phyloP scores from a whole-genome alignment of 2,797 vertebrate genomes.

The Gymnoscopelus braueri region DNA sequence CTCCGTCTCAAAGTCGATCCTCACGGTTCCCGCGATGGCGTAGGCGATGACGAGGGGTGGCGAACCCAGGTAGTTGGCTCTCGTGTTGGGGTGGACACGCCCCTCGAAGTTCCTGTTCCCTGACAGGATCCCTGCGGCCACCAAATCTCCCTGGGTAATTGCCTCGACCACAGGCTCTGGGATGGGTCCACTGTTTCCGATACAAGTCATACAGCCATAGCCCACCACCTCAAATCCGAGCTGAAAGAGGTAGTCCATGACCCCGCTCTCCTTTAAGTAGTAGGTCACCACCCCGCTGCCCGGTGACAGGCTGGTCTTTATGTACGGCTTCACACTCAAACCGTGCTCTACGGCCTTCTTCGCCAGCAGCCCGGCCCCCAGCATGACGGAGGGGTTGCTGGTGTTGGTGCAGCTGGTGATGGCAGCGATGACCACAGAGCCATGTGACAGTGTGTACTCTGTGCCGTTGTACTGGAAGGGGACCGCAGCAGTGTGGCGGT shows the following conservation, averaged over 20 bases:
- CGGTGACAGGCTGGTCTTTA: constrained; percentile 97
- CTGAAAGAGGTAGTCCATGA: constrained; percentile 91
- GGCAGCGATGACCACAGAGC: constrained; percentile 96
- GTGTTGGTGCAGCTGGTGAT: constrained; percentile 99
- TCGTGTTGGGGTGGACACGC: constrained; percentile 94
- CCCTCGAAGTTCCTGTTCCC: constrained; percentile 99
- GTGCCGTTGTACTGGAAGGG: constrained; percentile 84
- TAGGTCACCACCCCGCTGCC: constrained; percentile 98
- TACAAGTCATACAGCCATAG: constrained; percentile 99
- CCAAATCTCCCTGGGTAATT: constrained; percentile 92
- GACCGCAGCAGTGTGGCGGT: constrained; percentile 69
- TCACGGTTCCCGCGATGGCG: constrained; percentile 92
- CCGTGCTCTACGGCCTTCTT: constrained; percentile 92
- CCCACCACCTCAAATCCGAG: constrained; percentile 99
- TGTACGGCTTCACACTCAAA: constrained; percentile 92
- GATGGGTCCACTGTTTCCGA: constrained; percentile 96
- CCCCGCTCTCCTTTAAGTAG: constrained; percentile 94
- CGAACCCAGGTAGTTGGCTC: constrained; percentile 96
- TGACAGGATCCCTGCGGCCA: constrained; percentile 92
- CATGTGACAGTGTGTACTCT: constrained; percentile 87
- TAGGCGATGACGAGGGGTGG: constrained; percentile 95
- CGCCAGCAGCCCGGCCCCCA: constrained; percentile 94
- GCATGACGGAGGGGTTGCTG: constrained; percentile 98
- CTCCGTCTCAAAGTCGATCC: constrained; percentile 92
- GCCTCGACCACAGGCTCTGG: constrained; percentile 93